Conservation (phyloP, 1,140 invertebrate genomes). For the Euwallacea similis region DNA sequence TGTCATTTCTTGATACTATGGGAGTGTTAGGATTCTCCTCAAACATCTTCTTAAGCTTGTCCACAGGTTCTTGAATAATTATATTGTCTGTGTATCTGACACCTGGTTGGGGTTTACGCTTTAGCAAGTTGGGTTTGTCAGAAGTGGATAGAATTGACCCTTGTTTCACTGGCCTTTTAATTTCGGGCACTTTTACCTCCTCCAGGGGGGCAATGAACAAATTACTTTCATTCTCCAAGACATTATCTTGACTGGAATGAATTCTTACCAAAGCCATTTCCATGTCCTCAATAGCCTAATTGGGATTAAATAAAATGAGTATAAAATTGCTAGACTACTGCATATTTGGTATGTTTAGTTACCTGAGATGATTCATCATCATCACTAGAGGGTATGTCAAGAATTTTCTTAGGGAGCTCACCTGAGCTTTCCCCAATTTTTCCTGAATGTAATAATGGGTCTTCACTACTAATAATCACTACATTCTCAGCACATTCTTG, state of each 20-base stretch:
- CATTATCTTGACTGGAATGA: conserved; percentile 37
- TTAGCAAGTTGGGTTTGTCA: conserved; percentile 44
- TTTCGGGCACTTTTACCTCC: neutral
- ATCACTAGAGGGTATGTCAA: conserved; percentile 51
- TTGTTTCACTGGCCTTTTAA: neutral
- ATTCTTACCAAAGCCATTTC: conserved; percentile 50
- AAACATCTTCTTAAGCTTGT: conserved; percentile 13
- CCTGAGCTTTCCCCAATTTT: neutral
- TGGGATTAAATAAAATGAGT: neutral
- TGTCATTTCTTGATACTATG: conserved; percentile 40
- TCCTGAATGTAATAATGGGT: neutral
- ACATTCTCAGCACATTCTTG: conserved; percentile 40
- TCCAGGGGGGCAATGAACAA: neutral
- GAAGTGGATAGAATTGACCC: neutral
- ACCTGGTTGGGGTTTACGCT: conserved; percentile 41
- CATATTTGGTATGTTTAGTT: neutral
- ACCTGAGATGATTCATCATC: conserved; percentile 42
- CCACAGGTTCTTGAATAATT: conserved; percentile 23
- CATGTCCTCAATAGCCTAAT: conserved; percentile 43
- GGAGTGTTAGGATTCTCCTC: conserved; percentile 22
- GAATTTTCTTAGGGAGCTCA: conserved; percentile 46
- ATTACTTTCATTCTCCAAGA: neutral
- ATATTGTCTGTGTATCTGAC: conserved; percentile 23
- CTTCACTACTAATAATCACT: conserved; percentile 15
- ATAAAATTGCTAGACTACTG: neutral